A percentile compares a stretch with the other conserved stretches of the same genome.
Conservation (phyloP, 2,113 vertebrate species). For the Andinoacara biseriatus region DNA sequence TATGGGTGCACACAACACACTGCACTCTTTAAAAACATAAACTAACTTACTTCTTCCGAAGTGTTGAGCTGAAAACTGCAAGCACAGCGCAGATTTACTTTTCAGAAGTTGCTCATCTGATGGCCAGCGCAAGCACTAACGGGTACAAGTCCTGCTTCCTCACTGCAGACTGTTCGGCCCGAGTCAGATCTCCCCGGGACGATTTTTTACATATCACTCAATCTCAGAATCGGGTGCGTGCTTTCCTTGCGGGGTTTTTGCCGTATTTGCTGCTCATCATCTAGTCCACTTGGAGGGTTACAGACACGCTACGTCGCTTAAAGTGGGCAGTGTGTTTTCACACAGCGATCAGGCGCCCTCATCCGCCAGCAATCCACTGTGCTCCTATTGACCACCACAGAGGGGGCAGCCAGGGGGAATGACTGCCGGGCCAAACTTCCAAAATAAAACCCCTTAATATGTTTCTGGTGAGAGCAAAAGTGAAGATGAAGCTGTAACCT, state of each 20-base stretch:
- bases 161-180: constrained; percentile 34
- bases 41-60: constrained; percentile 49
- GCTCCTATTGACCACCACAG: constrained; percentile 30
- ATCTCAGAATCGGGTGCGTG: background rate
- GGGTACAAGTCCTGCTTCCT: constrained; percentile 31
- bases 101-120: constrained; percentile 69
- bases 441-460: constrained; percentile 40
- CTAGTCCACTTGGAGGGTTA: constrained; percentile 2
- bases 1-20: background rate
- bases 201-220: constrained; percentile 16
- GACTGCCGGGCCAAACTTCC: constrained; percentile 43
- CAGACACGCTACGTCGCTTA: constrained; percentile 20
- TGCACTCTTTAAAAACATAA: background rate
- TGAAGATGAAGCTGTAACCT: background rate
- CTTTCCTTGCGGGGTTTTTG: background rate
- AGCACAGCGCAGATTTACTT: constrained; percentile 46
- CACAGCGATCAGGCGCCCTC: constrained; percentile 71
- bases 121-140: constrained; percentile 45
- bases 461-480: background rate
- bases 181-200: background rate
- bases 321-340: constrained; percentile 33
- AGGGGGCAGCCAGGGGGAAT: constrained; percentile 9
- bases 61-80: constrained; percentile 31
- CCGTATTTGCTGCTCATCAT: constrained; percentile 39
- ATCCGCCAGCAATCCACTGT: constrained; percentile 61